Evolutionary conservation across 2,888 invertebrate genomes (phyloP).

Genomic region (Chrysodeixis includens): DNA sequence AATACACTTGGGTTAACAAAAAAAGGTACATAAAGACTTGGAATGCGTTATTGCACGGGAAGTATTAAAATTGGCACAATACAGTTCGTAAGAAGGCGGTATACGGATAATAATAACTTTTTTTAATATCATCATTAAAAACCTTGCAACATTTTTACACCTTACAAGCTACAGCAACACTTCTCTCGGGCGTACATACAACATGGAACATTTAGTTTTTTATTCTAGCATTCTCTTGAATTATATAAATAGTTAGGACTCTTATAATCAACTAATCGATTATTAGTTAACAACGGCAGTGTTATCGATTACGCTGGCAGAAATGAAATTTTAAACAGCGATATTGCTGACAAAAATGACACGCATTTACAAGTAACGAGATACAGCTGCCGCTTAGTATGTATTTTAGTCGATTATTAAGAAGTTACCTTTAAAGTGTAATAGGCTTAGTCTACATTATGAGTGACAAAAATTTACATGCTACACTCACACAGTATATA

Average conservation of each 20-base stretch:
- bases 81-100: conserved; percentile 73
- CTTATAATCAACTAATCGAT: conserved; percentile 30
- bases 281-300: neutral
- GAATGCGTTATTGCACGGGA: conserved; percentile 70
- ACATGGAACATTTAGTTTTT: conserved; percentile 71
- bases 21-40: conserved; percentile 53
- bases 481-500: conserved; percentile 57
- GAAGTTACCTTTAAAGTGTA: conserved; percentile 37
- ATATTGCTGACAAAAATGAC: too few species aligned
- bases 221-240: conserved; percentile 55
- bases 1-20: conserved; percentile 47
- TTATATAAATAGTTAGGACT: conserved; percentile 38
- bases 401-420: conserved; percentile 33
- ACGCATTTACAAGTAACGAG: too few species aligned
- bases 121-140: conserved; percentile 63
- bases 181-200: conserved; percentile 69
- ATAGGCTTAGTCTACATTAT: conserved; percentile 61
- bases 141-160: conserved; percentile 76
- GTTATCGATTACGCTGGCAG: too few species aligned
- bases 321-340: too few species aligned
- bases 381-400: too few species aligned
- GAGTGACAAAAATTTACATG: conserved; percentile 58
- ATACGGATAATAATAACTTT: conserved; percentile 54
- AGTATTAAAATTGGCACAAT: conserved; percentile 79
- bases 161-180: conserved; percentile 72